Evolutionary conservation across 2,113 vertebrate species (phyloP).

Genomic region (Chloroceryle aenea): DNA sequence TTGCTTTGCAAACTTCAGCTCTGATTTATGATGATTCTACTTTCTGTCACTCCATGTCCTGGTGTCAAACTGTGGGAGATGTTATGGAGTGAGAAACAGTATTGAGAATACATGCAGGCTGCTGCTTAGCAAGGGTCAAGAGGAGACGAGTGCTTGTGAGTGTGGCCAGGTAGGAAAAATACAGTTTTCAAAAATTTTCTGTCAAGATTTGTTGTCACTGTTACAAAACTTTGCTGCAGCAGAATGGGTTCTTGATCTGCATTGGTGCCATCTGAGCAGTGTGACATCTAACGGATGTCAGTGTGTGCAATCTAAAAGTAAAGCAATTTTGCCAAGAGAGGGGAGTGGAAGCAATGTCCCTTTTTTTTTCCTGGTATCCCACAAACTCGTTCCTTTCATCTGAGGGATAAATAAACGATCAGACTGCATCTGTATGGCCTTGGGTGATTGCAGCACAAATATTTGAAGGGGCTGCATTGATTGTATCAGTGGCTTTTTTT

Average conservation of each 20-base stretch:
- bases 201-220: not conserved
- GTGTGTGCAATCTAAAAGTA: fast-evolving
- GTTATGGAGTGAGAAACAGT: fast-evolving
- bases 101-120: not conserved
- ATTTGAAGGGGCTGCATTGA: not conserved
- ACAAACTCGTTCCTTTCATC: not conserved
- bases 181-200: not conserved
- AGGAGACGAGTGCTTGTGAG: not conserved
- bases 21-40: not conserved
- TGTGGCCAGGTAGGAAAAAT: not conserved
- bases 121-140: not conserved
- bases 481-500: not conserved
- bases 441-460: not conserved
- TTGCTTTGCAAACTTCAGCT: not conserved
- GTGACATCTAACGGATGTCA: not conserved
- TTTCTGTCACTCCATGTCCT: not conserved
- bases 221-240: not conserved
- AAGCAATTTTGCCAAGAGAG: not conserved
- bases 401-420: not conserved
- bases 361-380: not conserved
- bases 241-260: not conserved
- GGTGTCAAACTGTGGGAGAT: not conserved
- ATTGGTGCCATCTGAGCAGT: not conserved
- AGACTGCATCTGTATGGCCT: not conserved
- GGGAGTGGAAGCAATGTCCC: not conserved